Conservation (phyloP, 2,888 invertebrate species). For the Nineta flava region DNA sequence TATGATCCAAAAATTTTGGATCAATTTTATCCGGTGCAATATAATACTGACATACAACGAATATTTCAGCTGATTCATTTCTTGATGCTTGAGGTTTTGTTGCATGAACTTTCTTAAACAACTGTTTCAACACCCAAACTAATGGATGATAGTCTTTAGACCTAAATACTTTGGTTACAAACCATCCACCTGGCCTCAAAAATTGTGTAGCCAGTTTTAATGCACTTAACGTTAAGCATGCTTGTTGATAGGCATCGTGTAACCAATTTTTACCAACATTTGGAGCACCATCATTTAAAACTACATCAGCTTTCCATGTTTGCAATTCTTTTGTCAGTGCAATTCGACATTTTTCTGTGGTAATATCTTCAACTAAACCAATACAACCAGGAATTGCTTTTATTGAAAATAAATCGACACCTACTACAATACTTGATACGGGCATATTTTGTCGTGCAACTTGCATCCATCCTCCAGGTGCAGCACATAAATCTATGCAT, state of each 20-base stretch:
- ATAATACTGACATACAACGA: constrained; percentile 91
- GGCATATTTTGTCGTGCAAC: constrained; percentile 98
- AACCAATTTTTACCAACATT: constrained; percentile 96
- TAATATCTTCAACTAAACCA: constrained; percentile 85
- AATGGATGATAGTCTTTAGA: constrained; percentile 95
- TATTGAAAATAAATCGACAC: constrained; percentile 93
- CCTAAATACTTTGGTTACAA: constrained; percentile 95
- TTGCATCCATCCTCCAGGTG: constrained; percentile 99
- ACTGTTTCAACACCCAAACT: constrained; percentile 88
- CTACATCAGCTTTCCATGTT: constrained; percentile 93
- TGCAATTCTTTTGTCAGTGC: constrained; percentile 72
- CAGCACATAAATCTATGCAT: constrained; percentile 95
- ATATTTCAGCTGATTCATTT: constrained; percentile 97
- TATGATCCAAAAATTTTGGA: constrained; percentile 79
- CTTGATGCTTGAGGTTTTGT: constrained; percentile 98
- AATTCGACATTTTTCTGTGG: constrained; percentile 81
- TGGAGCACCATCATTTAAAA: constrained; percentile 95
- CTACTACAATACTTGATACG: constrained; percentile 83
- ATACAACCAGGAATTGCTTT: constrained; percentile 81
- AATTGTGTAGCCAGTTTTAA: constrained; percentile 84
- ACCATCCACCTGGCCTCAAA: constrained; percentile 83
- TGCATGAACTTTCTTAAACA: constrained; percentile 93
- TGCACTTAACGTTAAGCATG: constrained; percentile 80
- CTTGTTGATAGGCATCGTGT: constrained; percentile 92
- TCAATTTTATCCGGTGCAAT: constrained; percentile 87